A percentile compares a stretch with the other conserved stretches of the same genome.
Conservation (phyloP, 2,113 vertebrate genomes). For the Semnopithecus entellus region DNA sequence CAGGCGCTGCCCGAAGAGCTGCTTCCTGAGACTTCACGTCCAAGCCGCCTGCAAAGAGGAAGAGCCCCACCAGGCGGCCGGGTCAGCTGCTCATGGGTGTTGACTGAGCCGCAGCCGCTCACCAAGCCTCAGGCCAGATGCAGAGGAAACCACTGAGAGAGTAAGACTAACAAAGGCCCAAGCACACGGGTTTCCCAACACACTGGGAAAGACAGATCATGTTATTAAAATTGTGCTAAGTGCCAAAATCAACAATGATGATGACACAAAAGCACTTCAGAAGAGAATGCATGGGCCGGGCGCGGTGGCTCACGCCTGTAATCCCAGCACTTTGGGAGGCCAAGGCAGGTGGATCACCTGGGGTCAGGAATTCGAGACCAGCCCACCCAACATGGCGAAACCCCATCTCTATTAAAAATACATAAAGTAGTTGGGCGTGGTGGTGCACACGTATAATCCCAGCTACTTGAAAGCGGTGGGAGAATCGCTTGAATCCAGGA, state of each 20-base stretch:
- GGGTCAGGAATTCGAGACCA: no score
- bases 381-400: no score
- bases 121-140: neutral
- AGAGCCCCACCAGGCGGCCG: neutral
- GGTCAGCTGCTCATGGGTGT: neutral
- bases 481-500: no score
- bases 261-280: neutral
- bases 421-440: no score
- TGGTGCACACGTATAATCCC: no score
- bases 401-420: no score
- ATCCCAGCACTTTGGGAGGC: no score
- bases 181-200: neutral
- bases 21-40: constrained; percentile 97
- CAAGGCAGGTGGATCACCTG: no score
- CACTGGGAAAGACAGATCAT: neutral
- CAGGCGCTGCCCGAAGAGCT: constrained; percentile 92
- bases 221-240: neutral
- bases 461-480: no score
- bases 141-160: neutral
- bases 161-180: neutral
- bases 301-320: no score
- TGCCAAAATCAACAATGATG: neutral
- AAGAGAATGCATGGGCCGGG: neutral
- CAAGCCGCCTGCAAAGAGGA: constrained; percentile 89
- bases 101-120: neutral